phyloP scores from a whole-genome alignment of 2,797 vertebrate species.

The Rhabdomys pumilio region DNA sequence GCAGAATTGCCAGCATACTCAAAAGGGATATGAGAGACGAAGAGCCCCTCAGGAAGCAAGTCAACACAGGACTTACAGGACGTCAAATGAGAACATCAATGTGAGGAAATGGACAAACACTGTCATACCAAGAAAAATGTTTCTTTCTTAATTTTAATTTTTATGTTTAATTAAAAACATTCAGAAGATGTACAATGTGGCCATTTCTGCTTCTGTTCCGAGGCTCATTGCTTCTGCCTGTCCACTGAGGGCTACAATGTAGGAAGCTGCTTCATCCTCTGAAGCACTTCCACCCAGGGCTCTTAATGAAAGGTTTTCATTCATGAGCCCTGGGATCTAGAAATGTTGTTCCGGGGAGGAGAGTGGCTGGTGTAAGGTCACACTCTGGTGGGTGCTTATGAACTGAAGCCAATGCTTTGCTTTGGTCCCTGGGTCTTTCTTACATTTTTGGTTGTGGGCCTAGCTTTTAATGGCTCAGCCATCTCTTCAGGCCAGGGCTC shows the following conservation, averaged over 20 bases:
- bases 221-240: not conserved
- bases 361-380: not conserved
- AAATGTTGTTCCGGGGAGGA: not conserved
- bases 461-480: not conserved
- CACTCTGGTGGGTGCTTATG: not conserved
- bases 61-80: accelerated
- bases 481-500: not conserved
- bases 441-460: not conserved
- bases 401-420: not conserved
- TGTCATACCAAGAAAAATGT: not conserved
- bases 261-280: not conserved
- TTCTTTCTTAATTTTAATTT: not conserved
- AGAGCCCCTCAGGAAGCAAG: not conserved
- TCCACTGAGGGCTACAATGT: not conserved
- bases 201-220: not conserved
- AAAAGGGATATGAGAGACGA: not conserved
- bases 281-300: not conserved
- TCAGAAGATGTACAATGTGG: not conserved
- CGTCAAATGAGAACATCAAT: not conserved
- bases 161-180: not conserved
- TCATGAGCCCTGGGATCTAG: not conserved
- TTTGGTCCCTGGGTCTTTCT: not conserved
- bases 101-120: not conserved
- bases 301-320: not conserved
- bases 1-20: not conserved